These are phyloP conservation scores for Plecotus auritus DNA, from an alignment of 2,113 vertebrate species.

Conservation along the genomic window DNA sequence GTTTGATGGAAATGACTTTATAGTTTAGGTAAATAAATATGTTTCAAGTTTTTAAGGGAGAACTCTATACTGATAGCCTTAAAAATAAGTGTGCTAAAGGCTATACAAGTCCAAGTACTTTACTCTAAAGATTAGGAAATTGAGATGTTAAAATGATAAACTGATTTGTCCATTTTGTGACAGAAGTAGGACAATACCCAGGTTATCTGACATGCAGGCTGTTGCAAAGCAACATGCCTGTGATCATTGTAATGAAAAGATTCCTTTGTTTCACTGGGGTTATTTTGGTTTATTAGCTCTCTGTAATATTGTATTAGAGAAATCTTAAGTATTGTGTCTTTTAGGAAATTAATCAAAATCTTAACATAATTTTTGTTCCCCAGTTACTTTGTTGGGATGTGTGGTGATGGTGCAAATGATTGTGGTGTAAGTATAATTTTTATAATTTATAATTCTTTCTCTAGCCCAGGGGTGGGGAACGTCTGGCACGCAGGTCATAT, in stretches of 20 bases:
- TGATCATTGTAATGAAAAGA: background rate
- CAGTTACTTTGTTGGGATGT: slow-evolving; percentile 99
- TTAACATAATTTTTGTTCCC: slow-evolving; percentile 60
- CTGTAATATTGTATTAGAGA: background rate
- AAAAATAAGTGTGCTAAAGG: background rate
- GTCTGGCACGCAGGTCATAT: no score
- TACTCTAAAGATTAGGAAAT: background rate
- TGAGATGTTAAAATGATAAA: background rate
- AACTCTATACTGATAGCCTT: background rate
- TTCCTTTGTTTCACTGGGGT: background rate
- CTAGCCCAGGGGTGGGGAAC: background rate
- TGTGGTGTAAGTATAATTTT: slow-evolving; percentile 90
- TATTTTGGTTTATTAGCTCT: background rate
- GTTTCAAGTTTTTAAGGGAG: background rate
- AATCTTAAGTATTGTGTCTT: background rate
- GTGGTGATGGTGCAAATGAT: slow-evolving; percentile 97
- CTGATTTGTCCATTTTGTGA: background rate
- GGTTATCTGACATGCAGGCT: background rate
- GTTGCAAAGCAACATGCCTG: background rate
- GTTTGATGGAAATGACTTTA: background rate
- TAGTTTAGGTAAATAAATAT: background rate
- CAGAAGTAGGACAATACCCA: background rate
- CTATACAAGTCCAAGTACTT: background rate
- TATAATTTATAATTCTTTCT: slow-evolving; percentile 2
- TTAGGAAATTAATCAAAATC: slow-evolving; percentile 34